Base-by-base conservation (phyloP, 2,113 vertebrate genomes). In the Caloenas nicobarica region DNA sequence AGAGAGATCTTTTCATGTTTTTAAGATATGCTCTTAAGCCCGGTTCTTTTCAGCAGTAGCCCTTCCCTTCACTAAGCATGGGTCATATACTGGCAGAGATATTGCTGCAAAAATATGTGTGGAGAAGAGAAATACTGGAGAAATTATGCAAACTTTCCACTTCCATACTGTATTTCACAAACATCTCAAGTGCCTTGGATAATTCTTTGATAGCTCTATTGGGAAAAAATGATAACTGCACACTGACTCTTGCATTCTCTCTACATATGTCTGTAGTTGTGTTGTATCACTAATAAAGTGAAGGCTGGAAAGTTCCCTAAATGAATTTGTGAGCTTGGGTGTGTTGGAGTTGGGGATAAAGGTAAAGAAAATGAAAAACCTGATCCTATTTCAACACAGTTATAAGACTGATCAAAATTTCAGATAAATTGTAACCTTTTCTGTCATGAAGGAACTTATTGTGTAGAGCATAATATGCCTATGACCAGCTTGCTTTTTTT, bases 191-290 rank as follows among this genome's bases (percentile, higher is more conserved):
- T 83, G 54, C 14, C 44, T 90, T 80, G 42, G 31, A 29, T 88
- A 72, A 89, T 78, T 53, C 40, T 61, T 74, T 80, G 53, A 38
- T 77, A 88, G 40, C 2, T 82, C 14, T 57, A 5, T 9, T 54
- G 68, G 68, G 51, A 74, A 92, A 44, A 88, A 77, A 60, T 69
- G 0, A 19, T 65, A 46, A 81, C 60, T 28, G 11, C 50, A 38
- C 26, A 53, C 3, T 3, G 29, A 71, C 28, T 33, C 66, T 33
- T 85, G 28, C n/a, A 48, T 74, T 88, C 28, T 58, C 23, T 91
- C 16, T 25, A 14, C 11, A n/a, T 58, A 38, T 0, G 0, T 77
- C 58, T 82, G 25, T 1, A 3, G 31, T 80, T 87, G 23, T 24
- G 17, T 77, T 86, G 16, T 81, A 34, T 23, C 9, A 64, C 50